A percentile compares a stretch with the other conserved stretches of the same genome.
Conservation (phyloP, 2,113 vertebrate genomes). For the Myanophis thanlyinensis region DNA sequence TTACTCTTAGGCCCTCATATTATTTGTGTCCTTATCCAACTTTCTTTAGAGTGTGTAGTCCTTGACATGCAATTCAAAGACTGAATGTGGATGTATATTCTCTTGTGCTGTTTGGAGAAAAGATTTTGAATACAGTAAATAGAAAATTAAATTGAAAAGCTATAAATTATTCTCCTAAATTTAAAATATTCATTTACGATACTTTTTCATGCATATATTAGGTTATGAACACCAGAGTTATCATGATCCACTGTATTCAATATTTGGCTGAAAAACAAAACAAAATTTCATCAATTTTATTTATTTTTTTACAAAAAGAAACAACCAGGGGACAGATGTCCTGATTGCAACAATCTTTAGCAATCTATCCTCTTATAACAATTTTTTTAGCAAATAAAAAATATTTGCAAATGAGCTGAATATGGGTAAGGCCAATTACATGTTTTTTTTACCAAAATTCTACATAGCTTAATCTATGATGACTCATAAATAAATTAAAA, state of each 20-base stretch:
- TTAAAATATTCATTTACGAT: neutral
- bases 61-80: neutral
- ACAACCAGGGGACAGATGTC: neutral
- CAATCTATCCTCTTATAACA: neutral
- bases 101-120: neutral
- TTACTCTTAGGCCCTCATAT: neutral
- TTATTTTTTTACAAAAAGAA: neutral
- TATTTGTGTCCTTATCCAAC: neutral
- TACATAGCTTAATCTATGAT: neutral
- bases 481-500: neutral
- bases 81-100: neutral
- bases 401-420: neutral
- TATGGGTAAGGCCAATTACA: neutral
- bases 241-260: neutral
- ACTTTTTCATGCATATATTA: neutral
- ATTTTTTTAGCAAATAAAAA: neutral
- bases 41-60: neutral
- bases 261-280: neutral
- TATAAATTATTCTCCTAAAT: neutral
- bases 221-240: neutral
- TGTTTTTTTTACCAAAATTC: neutral
- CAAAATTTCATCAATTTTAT: neutral
- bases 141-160: neutral
- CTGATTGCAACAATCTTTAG: neutral
- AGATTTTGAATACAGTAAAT: neutral